Evolutionary conservation across 2,888 invertebrate species (phyloP).

Genomic region (Lithosia quadra): DNA sequence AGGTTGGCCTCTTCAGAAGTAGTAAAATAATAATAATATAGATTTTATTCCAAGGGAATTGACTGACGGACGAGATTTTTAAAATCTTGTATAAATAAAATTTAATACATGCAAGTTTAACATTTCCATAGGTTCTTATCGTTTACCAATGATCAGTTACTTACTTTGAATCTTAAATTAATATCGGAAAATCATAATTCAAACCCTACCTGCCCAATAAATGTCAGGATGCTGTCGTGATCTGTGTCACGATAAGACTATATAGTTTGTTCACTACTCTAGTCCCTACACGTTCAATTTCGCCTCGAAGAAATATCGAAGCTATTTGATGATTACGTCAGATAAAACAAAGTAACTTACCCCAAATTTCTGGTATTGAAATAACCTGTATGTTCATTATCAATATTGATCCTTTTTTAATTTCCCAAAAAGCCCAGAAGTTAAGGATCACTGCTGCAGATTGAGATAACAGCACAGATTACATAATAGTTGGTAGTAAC

Average conservation of each 20-base stretch:
- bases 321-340: background rate
- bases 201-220: constrained; percentile 17
- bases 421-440: background rate
- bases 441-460: background rate
- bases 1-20: background rate
- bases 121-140: background rate
- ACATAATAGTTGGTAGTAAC: too few relatives aligned
- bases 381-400: background rate
- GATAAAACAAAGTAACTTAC: background rate
- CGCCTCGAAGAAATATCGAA: constrained; percentile 7
- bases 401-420: background rate
- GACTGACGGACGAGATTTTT: background rate
- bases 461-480: too few relatives aligned
- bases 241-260: constrained; percentile 23
- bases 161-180: constrained; percentile 11
- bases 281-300: constrained; percentile 7
- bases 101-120: background rate
- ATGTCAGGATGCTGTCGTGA: constrained; percentile 22
- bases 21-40: background rate
- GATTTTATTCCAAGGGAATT: background rate
- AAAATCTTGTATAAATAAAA: background rate
- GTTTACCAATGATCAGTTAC: constrained; percentile 7
- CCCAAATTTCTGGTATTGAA: background rate
- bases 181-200: constrained; percentile 20
- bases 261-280: constrained; percentile 10